These are phyloP conservation scores for Sylvia borin DNA, from an alignment of 2,797 vertebrate species.

Conservation along the genomic window DNA sequence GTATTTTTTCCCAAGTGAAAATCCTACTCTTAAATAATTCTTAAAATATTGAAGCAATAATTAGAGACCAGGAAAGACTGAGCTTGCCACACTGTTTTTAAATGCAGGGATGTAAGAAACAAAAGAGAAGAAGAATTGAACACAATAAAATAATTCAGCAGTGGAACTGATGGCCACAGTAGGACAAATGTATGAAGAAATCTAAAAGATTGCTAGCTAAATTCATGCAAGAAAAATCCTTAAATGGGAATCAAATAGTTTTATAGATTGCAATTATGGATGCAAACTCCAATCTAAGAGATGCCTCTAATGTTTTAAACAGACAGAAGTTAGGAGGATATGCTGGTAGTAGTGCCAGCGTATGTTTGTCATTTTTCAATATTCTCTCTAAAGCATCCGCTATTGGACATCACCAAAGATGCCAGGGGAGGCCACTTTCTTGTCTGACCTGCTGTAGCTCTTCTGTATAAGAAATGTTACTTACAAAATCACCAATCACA, in stretches of 20 bases:
- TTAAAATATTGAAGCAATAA: slow-evolving; percentile 15
- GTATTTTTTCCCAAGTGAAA: not conserved
- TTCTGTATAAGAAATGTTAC: not conserved
- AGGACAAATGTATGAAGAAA: not conserved
- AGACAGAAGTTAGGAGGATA: not conserved
- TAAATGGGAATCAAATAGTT: not conserved
- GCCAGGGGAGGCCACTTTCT: not conserved
- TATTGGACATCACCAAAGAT: not conserved
- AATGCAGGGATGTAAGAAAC: not conserved
- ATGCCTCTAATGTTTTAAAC: not conserved
- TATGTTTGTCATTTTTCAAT: not conserved
- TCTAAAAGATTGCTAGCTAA: not conserved
- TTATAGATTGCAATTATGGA: not conserved
- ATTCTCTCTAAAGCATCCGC: not conserved
- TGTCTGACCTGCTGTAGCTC: not conserved
- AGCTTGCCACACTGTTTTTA: not conserved
- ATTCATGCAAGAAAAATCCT: not conserved
- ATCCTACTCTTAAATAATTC: not conserved
- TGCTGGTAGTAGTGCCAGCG: not conserved
- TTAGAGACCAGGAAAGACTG: not conserved
- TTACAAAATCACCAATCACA: not conserved
- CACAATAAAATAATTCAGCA: slow-evolving; percentile 4
- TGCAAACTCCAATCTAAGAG: not conserved
- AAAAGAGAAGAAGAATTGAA: not conserved
- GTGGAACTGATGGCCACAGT: not conserved